Base-by-base conservation (phyloP, 2,113 vertebrate genomes). In the Rhadina sibilatrix region DNA sequence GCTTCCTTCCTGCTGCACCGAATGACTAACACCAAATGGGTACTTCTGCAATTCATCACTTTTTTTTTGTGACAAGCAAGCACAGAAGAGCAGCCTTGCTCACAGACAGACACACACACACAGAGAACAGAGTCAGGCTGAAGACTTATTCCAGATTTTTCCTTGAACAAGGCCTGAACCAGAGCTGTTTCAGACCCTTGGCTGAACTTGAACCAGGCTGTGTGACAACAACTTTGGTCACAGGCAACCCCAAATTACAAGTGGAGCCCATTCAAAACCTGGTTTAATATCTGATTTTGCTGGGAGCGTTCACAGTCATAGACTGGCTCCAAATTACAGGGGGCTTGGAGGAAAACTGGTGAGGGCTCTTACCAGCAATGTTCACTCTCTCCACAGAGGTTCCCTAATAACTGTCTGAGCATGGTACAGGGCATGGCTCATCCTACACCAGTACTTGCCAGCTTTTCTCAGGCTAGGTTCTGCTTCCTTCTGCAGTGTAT, bases 21-120 rank as follows among this genome's bases (percentile, higher is more conserved):
- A 97, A 86, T 91, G 83, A 86, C 83, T 97, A 96, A 77, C 75
- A 69, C 97, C 77, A 92, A 95, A 87, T 89, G 96, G 83, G 90
- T 95, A 72, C 78, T 97, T 96, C 96, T 93, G 95, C 31, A 93
- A 94, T 98, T 97, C 97, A 92, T 92, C 82, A 89, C 75, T 93
- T 22, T 40, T 40, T 40, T 92, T 65, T 75, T 27, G 10, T 2
- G 64, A 87, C 72, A 64, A 89, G 76, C 69, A 33, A 72, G 84
- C n/a, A 15, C 23, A 57, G 77, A 47, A 3, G 52, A 53, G 47
- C 61, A 56, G 77, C 50, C 82, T 70, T 94, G 53, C 81, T 91
- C 33, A 5, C n/a, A 65, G 5, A 49, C 23, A 76, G 2, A 18
- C 25, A 28, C 31, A 33, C 19, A 49, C 56, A 42, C 60, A 64